These are phyloP conservation scores for Isotomurus palustris DNA, from an alignment of 2,888 invertebrate species.

Conservation along the genomic window DNA sequence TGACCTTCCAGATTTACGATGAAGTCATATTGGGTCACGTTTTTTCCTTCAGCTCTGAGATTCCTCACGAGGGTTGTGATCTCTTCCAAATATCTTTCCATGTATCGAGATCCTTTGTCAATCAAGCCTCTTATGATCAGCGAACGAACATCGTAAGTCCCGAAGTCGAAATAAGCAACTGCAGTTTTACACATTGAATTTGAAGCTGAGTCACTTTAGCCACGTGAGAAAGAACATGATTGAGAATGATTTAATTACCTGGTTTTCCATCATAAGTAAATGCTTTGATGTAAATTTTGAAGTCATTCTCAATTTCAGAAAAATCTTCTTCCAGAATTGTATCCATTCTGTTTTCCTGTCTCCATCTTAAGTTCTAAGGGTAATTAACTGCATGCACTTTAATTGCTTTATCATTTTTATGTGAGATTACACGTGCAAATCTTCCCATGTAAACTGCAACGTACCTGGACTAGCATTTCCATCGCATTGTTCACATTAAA, in stretches of 20 bases:
- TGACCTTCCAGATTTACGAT: conserved; percentile 2
- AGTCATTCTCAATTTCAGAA: conserved; percentile 1
- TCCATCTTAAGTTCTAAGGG: conserved; percentile 6
- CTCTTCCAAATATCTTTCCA: background rate
- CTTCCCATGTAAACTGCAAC: background rate
- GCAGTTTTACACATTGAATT: background rate
- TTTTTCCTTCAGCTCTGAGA: conserved; percentile 1
- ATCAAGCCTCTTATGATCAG: background rate
- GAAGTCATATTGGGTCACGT: conserved; percentile 7
- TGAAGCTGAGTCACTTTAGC: background rate
- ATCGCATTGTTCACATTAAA: background rate
- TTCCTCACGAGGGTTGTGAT: background rate
- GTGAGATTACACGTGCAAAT: background rate
- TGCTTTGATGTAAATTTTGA: background rate
- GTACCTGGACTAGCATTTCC: background rate
- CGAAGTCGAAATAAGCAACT: background rate
- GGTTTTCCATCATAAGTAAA: conserved; percentile 9
- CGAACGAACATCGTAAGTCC: background rate
- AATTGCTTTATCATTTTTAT: too few species aligned
- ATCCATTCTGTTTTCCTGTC: conserved; percentile 1
- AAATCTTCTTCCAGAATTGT: conserved; percentile 3
- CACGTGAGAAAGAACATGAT: background rate
- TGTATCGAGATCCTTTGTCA: background rate
- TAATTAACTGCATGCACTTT: background rate
- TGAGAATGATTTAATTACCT: background rate